phyloP scores from a whole-genome alignment of 2,113 vertebrate genomes.

The Scomber japonicus region DNA sequence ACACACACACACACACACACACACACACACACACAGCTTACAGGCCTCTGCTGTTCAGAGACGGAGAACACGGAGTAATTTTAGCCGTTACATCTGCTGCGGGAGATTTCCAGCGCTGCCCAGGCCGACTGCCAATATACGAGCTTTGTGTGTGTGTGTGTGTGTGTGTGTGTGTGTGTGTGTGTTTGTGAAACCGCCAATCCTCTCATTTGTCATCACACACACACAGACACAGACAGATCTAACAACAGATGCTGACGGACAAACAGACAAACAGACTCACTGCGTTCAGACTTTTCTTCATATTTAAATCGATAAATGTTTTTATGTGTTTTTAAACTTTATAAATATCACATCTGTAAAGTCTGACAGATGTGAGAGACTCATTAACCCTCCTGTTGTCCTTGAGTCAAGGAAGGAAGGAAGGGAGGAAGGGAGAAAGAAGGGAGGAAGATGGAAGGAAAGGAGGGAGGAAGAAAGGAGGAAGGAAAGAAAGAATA shows the following conservation, averaged over 20 bases:
- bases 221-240: constrained; percentile 16
- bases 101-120: constrained; percentile 27
- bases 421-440: no score
- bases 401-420: no score
- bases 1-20: constrained; percentile 29
- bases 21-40: background rate
- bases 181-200: background rate
- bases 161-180: background rate
- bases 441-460: no score
- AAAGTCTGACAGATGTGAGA: background rate
- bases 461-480: no score
- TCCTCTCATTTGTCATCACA: background rate
- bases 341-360: no score
- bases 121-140: constrained; percentile 1
- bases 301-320: no score
- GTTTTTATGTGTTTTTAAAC: no score
- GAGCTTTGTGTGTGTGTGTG: background rate
- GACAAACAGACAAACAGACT: background rate
- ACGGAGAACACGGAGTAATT: constrained; percentile 4
- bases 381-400: no score
- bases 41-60: background rate
- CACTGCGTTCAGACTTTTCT: background rate
- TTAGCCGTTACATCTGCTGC: constrained; percentile 40
- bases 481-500: no score
- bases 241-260: background rate